Conservation (phyloP, 2,888 invertebrate genomes). For the Nycteola revayana region DNA sequence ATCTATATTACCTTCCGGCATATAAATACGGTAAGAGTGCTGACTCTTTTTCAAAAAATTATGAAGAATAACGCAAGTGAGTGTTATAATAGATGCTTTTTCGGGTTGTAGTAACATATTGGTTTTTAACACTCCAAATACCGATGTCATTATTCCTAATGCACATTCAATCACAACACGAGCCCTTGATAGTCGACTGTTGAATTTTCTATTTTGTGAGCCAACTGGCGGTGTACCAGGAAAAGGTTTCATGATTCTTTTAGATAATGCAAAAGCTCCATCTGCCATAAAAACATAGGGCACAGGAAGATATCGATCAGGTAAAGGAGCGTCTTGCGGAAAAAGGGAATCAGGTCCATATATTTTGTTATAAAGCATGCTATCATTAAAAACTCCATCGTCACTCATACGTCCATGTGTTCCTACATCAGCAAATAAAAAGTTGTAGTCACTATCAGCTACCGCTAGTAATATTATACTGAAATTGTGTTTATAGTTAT, state of each 20-base stretch:
- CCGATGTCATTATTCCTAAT: conserved; percentile 4
- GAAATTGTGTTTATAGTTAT: conserved; percentile 31
- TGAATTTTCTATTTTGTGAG: conserved; percentile 10
- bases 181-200: conserved; percentile 4
- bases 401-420: conserved; percentile 31
- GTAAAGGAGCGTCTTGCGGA: conserved; percentile 12
- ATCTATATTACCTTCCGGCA: conserved; percentile 16
- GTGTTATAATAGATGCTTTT: conserved; percentile 9
- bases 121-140: conserved; percentile 4
- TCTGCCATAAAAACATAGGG: conserved; percentile 18
- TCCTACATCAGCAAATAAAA: conserved; percentile 33
- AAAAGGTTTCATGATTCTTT: conserved; percentile 9
- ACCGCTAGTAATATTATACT: conserved; percentile 34
- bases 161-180: conserved; percentile 2
- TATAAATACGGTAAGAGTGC: conserved; percentile 13
- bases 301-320: conserved; percentile 7
- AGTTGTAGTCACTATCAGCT: conserved; percentile 33
- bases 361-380: conserved; percentile 16
- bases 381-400: conserved; percentile 26
- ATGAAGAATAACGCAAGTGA: background rate
- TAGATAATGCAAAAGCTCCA: conserved; percentile 13
- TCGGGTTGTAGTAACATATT: background rate
- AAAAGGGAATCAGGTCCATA: conserved; percentile 15
- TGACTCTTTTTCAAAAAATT: conserved; percentile 6
- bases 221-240: background rate